phyloP scores from a whole-genome alignment of 2,797 vertebrate genomes.

The Gila robusta region DNA sequence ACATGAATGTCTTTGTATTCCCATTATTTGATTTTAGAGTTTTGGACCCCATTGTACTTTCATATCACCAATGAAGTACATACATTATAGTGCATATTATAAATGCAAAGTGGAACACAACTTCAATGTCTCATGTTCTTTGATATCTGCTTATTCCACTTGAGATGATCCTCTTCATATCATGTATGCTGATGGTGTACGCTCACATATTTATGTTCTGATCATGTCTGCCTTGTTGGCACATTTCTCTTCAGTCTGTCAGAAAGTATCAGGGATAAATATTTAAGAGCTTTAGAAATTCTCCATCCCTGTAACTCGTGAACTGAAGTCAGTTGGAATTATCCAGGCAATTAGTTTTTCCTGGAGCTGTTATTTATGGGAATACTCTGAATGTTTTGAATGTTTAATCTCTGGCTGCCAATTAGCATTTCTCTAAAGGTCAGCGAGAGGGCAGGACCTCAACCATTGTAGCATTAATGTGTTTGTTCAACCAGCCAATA shows the following conservation, averaged over 20 bases:
- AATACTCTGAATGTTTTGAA: slow-evolving; percentile 37
- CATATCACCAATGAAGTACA: not conserved
- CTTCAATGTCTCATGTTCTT: not conserved
- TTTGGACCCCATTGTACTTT: not conserved
- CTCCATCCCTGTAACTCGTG: slow-evolving; percentile 1
- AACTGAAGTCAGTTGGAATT: slow-evolving; percentile 28
- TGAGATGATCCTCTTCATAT: slow-evolving; percentile 9
- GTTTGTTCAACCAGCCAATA: slow-evolving; percentile 32
- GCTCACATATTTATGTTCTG: not conserved
- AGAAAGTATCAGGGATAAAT: slow-evolving; percentile 10
- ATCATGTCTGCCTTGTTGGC: slow-evolving; percentile 21
- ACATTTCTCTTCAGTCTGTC: slow-evolving; percentile 11
- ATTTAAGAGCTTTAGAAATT: slow-evolving; percentile 28
- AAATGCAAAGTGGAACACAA: not conserved
- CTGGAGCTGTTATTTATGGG: slow-evolving; percentile 33
- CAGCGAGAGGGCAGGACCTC: slow-evolving; percentile 2
- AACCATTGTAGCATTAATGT: slow-evolving; percentile 20
- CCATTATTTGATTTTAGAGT: not conserved
- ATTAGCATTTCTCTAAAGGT: slow-evolving; percentile 47
- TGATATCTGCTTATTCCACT: slow-evolving; percentile 3
- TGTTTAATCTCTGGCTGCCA: slow-evolving; percentile 27
- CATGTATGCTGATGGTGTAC: slow-evolving; percentile 8
- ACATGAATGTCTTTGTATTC: not conserved
- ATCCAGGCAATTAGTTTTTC: slow-evolving; percentile 46
- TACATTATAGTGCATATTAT: not conserved